Evolutionary conservation across 2,888 invertebrate species (phyloP).

Genomic region (Chalcosyrphus nemorum): DNA sequence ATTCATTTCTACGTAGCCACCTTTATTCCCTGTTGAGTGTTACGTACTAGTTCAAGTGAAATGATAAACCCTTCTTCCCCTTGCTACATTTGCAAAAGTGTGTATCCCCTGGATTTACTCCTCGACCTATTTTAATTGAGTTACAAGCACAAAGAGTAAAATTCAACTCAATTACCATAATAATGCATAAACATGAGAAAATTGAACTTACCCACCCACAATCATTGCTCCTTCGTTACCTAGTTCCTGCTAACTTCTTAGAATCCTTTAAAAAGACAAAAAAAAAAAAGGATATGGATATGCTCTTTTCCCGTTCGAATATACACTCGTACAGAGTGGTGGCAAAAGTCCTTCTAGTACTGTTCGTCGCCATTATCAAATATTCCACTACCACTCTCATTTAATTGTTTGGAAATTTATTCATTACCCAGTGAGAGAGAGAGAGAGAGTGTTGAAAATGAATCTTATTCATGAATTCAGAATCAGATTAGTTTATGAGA

Average conservation of each 20-base stretch:
- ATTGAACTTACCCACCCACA: conserved; percentile 3
- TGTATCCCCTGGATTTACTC: too few relatives aligned
- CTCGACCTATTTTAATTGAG: conserved; percentile 3
- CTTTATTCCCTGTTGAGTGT: too few relatives aligned
- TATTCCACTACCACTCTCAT: conserved; percentile 29
- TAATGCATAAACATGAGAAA: conserved; percentile 39
- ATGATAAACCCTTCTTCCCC: too few relatives aligned
- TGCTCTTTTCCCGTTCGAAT: conserved; percentile 27
- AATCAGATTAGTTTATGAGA: conserved; percentile 47
- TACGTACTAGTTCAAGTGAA: too few relatives aligned
- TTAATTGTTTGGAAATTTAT: conserved; percentile 58
- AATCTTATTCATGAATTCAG: conserved; percentile 48
- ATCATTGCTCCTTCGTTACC: not conserved
- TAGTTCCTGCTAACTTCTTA: conserved; percentile 13
- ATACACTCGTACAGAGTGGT: too few relatives aligned
- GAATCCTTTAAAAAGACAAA: not conserved
- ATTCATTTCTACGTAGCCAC: too few relatives aligned
- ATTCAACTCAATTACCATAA: conserved; percentile 36
- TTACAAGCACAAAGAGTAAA: not conserved
- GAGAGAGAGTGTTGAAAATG: conserved; percentile 13
- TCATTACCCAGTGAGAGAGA: conserved; percentile 36
- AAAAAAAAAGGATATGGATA: conserved; percentile 13
- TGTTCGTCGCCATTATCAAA: conserved; percentile 11
- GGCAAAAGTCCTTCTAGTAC: not conserved
- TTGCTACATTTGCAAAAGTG: too few relatives aligned